These are phyloP conservation scores for Staurois parvus DNA, from an alignment of 2,797 vertebrate genomes.

Conservation along the genomic window DNA sequence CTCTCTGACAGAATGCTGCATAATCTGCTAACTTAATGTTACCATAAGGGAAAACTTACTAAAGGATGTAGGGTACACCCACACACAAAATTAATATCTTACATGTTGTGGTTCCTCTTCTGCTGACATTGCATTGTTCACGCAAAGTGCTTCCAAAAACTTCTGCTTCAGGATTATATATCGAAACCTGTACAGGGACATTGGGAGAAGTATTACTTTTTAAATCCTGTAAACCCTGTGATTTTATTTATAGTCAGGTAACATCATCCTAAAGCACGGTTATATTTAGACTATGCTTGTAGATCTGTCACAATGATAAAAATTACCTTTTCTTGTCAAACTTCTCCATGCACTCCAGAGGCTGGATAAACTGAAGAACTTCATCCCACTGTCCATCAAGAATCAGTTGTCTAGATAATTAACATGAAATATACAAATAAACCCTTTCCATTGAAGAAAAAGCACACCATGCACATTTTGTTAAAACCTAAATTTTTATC, in stretches of 20 bases:
- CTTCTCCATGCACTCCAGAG: slow-evolving; percentile 95
- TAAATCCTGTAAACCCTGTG: too few relatives aligned
- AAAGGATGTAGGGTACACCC: too few relatives aligned
- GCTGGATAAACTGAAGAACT: slow-evolving; percentile 97
- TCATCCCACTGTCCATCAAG: slow-evolving; percentile 98
- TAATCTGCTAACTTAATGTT: too few relatives aligned
- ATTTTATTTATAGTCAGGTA: too few relatives aligned
- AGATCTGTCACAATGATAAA: neutral
- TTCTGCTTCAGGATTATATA: slow-evolving; percentile 96
- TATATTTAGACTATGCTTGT: neutral
- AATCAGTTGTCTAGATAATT: slow-evolving; percentile 86
- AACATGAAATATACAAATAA: slow-evolving; percentile 37
- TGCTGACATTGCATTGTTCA: slow-evolving; percentile 96
- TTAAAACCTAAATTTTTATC: neutral
- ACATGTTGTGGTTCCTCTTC: slow-evolving; percentile 92
- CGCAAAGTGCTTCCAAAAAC: slow-evolving; percentile 95
- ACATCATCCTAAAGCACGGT: too few relatives aligned
- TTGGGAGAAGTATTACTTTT: neutral
- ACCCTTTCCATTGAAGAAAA: too few relatives aligned
- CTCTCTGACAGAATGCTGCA: too few relatives aligned
- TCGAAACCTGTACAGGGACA: slow-evolving; percentile 82
- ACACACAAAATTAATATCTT: slow-evolving; percentile 68
- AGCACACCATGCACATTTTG: neutral
- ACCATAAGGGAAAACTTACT: too few relatives aligned
- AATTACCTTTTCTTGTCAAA: slow-evolving; percentile 94